These are phyloP conservation scores for Eidolon dupreanum DNA, from an alignment of 2,797 vertebrate genomes.

Conservation along the genomic window DNA sequence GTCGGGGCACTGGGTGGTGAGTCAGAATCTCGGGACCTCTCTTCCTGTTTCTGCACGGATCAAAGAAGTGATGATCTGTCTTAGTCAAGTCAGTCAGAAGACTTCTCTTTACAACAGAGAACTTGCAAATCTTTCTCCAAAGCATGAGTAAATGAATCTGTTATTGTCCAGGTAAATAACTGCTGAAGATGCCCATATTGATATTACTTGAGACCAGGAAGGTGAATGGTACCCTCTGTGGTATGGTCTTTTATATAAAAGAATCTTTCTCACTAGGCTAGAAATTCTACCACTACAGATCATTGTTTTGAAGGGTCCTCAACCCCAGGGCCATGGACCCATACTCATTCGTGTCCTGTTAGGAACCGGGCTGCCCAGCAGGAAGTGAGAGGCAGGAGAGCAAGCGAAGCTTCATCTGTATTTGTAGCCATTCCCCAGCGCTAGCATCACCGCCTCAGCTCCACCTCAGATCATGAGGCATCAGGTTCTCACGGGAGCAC, in stretches of 20 bases:
- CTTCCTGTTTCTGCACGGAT: conserved; percentile 54
- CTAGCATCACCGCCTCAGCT: too few species aligned
- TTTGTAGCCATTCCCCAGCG: too few species aligned
- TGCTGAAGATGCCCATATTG: background rate
- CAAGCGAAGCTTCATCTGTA: too few species aligned
- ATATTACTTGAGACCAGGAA: background rate
- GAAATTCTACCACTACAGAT: background rate
- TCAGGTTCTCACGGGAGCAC: too few species aligned
- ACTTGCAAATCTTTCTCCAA: background rate
- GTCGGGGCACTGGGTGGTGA: conserved; percentile 38
- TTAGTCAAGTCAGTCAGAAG: conserved; percentile 12
- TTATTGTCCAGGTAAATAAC: background rate
- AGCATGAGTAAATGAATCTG: background rate
- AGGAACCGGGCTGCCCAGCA: too few species aligned
- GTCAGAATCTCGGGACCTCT: conserved; percentile 51
- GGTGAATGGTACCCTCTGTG: background rate
- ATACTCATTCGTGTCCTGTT: too few species aligned
- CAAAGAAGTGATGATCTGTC: conserved; percentile 30
- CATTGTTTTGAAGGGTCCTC: background rate
- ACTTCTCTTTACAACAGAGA: background rate
- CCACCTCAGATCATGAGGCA: too few species aligned
- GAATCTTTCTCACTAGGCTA: background rate
- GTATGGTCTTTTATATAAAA: background rate
- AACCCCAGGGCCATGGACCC: too few species aligned
- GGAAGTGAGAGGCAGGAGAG: too few species aligned